A percentile compares a stretch with the other conserved stretches of the same genome.
phyloP scores from a whole-genome alignment of 2,888 invertebrate species.

The Drosophila demipolita region DNA sequence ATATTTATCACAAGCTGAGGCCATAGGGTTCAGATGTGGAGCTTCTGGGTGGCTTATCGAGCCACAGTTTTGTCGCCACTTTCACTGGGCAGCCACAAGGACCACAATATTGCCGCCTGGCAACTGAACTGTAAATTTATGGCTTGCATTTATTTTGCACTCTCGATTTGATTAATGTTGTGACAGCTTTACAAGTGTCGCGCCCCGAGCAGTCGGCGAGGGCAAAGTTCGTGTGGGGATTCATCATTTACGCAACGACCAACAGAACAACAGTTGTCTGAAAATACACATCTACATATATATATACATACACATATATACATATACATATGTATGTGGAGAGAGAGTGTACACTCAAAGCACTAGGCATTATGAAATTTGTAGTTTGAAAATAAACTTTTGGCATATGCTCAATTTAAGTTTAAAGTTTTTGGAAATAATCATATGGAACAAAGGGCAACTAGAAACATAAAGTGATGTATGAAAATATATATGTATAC shows the following conservation, averaged over 20 bases:
- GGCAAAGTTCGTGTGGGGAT: constrained; percentile 59
- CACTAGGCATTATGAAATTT: constrained; percentile 34
- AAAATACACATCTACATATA: not conserved
- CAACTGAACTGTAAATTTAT: constrained; percentile 61
- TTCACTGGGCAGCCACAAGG: constrained; percentile 45
- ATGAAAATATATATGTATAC: not conserved
- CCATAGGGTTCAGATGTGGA: not conserved
- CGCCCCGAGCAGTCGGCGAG: constrained; percentile 53
- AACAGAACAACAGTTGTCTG: constrained; percentile 46
- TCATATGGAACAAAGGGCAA: not conserved
- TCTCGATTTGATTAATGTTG: constrained; percentile 74
- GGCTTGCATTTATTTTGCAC: constrained; percentile 68
- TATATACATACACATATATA: not conserved
- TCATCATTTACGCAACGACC: constrained; percentile 54
- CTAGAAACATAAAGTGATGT: not conserved
- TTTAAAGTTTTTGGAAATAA: constrained; percentile 3
- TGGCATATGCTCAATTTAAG: constrained; percentile 23
- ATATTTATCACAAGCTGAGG: constrained; percentile 37
- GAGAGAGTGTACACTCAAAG: constrained; percentile 32
- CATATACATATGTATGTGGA: not conserved
- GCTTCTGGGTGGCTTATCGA: not conserved
- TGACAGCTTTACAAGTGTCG: constrained; percentile 73
- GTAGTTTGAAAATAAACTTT: constrained; percentile 30
- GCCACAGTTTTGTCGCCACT: constrained; percentile 35
- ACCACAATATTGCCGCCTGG: constrained; percentile 44